These are phyloP conservation scores for Cynopterus sphinx DNA, from an alignment of 2,797 vertebrate genomes.

Conservation along the genomic window DNA sequence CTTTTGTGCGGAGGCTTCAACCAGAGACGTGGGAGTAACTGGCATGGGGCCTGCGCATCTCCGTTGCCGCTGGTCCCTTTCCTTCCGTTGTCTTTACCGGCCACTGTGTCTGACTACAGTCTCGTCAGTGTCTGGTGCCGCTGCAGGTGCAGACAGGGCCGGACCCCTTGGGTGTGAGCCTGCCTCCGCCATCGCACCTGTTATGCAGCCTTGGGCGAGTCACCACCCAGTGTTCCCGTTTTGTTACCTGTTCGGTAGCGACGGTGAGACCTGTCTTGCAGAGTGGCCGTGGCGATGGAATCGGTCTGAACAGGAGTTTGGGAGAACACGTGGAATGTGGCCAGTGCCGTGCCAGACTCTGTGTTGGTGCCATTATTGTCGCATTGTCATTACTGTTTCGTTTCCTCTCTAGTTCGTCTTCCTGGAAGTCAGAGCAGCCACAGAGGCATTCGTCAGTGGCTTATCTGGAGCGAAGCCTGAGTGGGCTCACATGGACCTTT, in stretches of 20 bases:
- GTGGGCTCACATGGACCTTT: not conserved
- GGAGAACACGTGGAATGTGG: not conserved
- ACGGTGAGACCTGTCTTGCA: not conserved
- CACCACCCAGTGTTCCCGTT: not conserved
- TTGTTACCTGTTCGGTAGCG: not conserved
- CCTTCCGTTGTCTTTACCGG: too few species aligned
- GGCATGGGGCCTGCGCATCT: not conserved
- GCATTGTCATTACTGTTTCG: not conserved
- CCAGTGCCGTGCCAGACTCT: too few species aligned
- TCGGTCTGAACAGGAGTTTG: not conserved
- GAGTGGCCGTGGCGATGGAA: not conserved
- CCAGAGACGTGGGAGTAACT: rapidly evolving
- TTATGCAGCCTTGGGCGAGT: not conserved
- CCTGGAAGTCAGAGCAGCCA: not conserved
- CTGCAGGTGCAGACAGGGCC: too few species aligned
- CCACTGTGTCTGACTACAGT: not conserved
- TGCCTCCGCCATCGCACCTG: not conserved
- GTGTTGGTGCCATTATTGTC: too few species aligned
- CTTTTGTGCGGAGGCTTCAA: not conserved
- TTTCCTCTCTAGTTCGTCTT: not conserved
- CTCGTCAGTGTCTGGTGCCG: too few species aligned
- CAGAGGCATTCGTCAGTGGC: not conserved
- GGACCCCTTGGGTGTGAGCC: not conserved
- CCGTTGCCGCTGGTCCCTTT: too few species aligned
- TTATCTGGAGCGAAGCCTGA: not conserved